Evolutionary conservation across 2,888 invertebrate species (phyloP).

Genomic region (Cybosia mesomella): DNA sequence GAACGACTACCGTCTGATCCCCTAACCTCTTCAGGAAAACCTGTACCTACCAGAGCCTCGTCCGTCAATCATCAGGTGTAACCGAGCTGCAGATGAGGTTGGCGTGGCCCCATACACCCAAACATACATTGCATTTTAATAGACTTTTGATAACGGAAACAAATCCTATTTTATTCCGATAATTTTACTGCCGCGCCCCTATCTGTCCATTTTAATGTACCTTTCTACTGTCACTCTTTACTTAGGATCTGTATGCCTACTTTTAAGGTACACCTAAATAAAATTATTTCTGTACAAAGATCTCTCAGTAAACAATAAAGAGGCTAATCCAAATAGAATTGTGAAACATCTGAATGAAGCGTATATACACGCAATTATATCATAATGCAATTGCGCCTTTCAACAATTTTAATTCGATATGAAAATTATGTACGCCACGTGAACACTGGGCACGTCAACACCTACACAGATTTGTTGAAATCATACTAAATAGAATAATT

Average conservation of each 20-base stretch:
- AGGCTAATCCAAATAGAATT: not conserved
- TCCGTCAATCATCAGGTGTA: too few species aligned
- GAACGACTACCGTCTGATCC: not conserved
- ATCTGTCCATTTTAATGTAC: slow-evolving; percentile 9
- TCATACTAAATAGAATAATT: slow-evolving; percentile 33
- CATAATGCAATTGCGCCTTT: slow-evolving; percentile 21
- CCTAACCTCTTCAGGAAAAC: not conserved
- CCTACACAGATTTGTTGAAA: slow-evolving; percentile 38
- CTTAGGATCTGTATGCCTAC: slow-evolving; percentile 8
- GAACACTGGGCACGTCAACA: slow-evolving; percentile 24
- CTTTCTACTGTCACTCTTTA: slow-evolving; percentile 14
- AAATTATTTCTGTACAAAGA: not conserved
- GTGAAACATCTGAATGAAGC: not conserved
- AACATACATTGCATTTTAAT: not conserved
- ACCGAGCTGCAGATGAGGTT: too few species aligned
- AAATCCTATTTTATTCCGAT: not conserved
- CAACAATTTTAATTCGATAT: slow-evolving; percentile 23
- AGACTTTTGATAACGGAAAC: not conserved
- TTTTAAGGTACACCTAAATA: not conserved
- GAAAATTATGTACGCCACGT: slow-evolving; percentile 46
- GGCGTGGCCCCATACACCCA: too few species aligned
- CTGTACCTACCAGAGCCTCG: too few species aligned
- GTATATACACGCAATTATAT: not conserved
- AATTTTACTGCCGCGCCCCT: not conserved
- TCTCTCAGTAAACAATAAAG: not conserved